These are phyloP conservation scores for Megathymus violae DNA, from an alignment of 1,140 invertebrate species.

Conservation along the genomic window DNA sequence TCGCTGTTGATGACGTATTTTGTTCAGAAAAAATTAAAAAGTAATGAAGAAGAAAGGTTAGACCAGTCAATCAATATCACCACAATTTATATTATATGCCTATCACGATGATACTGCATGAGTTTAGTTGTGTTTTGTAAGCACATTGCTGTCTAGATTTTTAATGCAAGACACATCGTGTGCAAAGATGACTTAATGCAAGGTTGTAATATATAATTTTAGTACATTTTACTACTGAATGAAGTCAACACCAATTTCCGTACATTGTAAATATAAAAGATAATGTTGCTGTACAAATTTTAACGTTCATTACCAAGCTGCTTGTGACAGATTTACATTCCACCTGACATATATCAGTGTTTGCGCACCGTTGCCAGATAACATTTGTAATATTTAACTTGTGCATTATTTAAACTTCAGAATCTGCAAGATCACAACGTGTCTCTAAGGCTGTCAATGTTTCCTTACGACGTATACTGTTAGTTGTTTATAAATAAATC, in stretches of 20 bases:
- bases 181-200: constrained; percentile 36
- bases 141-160: constrained; percentile 1
- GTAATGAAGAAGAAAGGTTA: too few species aligned
- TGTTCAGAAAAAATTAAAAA: too few species aligned
- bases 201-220: constrained; percentile 43
- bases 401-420: constrained; percentile 7
- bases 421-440: constrained; percentile 7
- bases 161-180: constrained; percentile 1
- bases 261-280: constrained; percentile 43
- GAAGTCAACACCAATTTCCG: constrained; percentile 45
- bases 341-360: constrained; percentile 5
- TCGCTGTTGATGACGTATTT: too few species aligned
- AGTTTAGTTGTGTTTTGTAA: not conserved
- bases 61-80: not conserved
- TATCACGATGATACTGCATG: too few species aligned
- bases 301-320: not conserved
- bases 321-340: constrained; percentile 5
- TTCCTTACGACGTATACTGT: not conserved
- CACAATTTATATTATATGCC: too few species aligned
- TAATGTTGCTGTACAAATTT: constrained; percentile 24
- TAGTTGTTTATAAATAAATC: constrained; percentile 1
- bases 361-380: constrained; percentile 8
- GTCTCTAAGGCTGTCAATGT: not conserved
- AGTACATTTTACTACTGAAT: constrained; percentile 40
- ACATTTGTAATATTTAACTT: constrained; percentile 10